Evolutionary conservation across 92 coral and sea anemone species (phyloP), one percentile per base, ranked within the genome.

Genomic region (Chrysogorgia sp.): DNA sequence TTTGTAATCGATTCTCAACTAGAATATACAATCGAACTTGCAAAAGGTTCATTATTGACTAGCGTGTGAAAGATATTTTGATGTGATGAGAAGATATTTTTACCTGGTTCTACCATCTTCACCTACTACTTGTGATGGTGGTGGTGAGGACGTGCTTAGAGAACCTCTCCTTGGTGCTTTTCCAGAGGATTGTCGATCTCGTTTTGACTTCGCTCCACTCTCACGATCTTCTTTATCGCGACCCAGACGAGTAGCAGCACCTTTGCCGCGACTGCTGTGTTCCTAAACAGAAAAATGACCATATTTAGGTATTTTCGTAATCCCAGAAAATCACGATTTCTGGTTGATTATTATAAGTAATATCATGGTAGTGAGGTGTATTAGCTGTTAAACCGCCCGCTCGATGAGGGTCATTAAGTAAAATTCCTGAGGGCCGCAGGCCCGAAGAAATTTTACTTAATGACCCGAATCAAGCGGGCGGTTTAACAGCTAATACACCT

Each of bases 141-240:
- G 98, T 43, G 97, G 92, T 40, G 98, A 94, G 10, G 98, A 77
- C 35, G 93, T 75, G 25, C 90, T 96, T 32, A 86, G 75, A 7
- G 92, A 85, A 12, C 86, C 90, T 31, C 89, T 74, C 30, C 88
- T 84, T 1, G 81, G 77, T 63, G 67, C 86, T 55, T 91, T 86
- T 43, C 92, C 97, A n/a, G 97, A 91, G 68, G 85, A 87, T 47
- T 87, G 92, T 64, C 98, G 87, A 30, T 94, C 98, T 30, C 90
- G 91, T 48, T 92, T 88, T 43, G 98, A 91, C 81, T 86, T 89
- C 20, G 96, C 77, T 8, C 98, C 98, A 57, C 86, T 81, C 50
- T 93, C 98, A 43, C 96, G 85, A 25, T 94, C 98, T 12, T 92
- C 97, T 81, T 92, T 92, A 67, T 90, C 90, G 45, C 79, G 79